Percentiles rank a stretch among this genome's conserved stretches.
Evolutionary conservation across 1,140 invertebrate genomes (phyloP).

Genomic region (Bombus breviceps): DNA sequence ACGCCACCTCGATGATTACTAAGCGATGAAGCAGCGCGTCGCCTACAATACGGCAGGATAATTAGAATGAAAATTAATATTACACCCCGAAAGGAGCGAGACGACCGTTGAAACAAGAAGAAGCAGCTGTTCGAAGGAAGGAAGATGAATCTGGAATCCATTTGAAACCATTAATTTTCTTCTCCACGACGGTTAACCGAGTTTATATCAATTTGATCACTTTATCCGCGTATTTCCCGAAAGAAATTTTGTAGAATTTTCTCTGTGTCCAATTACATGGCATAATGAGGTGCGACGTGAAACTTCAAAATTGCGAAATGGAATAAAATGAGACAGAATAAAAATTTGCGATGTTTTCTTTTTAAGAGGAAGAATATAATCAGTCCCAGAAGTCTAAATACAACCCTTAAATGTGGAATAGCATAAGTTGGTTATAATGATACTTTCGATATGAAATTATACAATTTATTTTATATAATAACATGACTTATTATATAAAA

Average conservation of each 20-base stretch:
- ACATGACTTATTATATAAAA: no score
- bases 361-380: no score
- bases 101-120: no score
- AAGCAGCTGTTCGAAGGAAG: background rate
- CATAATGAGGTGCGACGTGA: background rate
- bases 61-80: constrained; percentile 46
- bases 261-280: background rate
- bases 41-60: constrained; percentile 37
- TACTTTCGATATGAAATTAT: no score
- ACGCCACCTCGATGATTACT: constrained; percentile 22
- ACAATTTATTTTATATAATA: no score
- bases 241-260: background rate
- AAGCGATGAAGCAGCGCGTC: constrained; percentile 16
- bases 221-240: background rate
- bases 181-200: background rate
- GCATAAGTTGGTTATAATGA: no score
- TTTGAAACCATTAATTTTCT: constrained; percentile 14
- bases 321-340: background rate
- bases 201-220: background rate
- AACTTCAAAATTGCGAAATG: background rate
- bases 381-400: no score
- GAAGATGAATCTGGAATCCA: constrained; percentile 15
- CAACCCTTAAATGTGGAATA: no score
- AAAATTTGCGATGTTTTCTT: background rate
- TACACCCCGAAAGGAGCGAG: background rate